These are phyloP conservation scores for Alosa sapidissima DNA, from an alignment of 2,797 vertebrate species.

Conservation along the genomic window DNA sequence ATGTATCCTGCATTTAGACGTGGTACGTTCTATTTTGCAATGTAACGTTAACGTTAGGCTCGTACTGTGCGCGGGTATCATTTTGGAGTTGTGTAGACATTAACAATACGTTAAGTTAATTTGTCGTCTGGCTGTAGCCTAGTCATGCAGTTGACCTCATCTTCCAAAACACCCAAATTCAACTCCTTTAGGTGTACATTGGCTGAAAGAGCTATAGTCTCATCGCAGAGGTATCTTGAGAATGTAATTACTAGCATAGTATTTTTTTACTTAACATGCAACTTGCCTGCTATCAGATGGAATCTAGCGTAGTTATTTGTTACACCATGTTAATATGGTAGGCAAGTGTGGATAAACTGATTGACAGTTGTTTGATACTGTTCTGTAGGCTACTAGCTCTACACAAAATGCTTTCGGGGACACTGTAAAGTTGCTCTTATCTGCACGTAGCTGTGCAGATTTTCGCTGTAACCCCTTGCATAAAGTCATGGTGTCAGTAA, in stretches of 20 bases:
- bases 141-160: neutral
- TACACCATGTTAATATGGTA: neutral
- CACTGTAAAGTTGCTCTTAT: constrained; percentile 17
- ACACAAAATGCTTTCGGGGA: constrained; percentile 20
- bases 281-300: neutral
- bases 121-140: neutral
- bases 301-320: neutral
- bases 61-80: neutral
- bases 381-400: neutral
- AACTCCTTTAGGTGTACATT: neutral
- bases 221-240: neutral
- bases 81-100: neutral
- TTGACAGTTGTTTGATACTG: neutral
- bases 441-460: constrained; percentile 8
- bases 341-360: neutral
- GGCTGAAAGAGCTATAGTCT: neutral
- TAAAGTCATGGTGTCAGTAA: constrained; percentile 79
- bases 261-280: neutral
- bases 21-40: neutral
- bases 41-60: neutral
- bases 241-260: neutral
- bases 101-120: neutral
- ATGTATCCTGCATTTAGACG: neutral
- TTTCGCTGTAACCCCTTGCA: constrained; percentile 62
- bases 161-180: neutral